A percentile compares a stretch with the other conserved stretches of the same genome.
These are phyloP conservation scores for Tachuris rubrigastra DNA, from an alignment of 2,113 vertebrate species.

Conservation along the genomic window DNA sequence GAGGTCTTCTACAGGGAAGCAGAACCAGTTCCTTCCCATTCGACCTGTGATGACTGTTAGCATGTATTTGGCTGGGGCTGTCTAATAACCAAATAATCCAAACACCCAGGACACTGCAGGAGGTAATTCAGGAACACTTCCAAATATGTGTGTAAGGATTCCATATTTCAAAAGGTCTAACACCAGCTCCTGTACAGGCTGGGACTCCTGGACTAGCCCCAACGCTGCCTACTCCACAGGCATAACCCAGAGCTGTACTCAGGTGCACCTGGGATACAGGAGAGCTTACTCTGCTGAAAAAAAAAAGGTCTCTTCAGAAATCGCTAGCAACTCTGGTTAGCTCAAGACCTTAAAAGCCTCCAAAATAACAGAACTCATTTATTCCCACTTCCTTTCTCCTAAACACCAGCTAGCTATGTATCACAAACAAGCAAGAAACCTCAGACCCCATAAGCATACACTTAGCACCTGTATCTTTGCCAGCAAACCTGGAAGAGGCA, in stretches of 20 bases:
- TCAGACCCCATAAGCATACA: not conserved
- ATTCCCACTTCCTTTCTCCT: not conserved
- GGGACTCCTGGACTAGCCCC: no score
- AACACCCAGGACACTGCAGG: not conserved
- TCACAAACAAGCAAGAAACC: not conserved
- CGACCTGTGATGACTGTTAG: not conserved
- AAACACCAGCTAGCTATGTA: not conserved
- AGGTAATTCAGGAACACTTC: not conserved
- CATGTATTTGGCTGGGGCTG: not conserved
- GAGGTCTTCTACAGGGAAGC: not conserved
- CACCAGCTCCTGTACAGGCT: not conserved
- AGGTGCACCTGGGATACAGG: not conserved
- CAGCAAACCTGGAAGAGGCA: not conserved
- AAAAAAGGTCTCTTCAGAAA: not conserved
- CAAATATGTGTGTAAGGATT: not conserved
- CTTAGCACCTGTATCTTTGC: conserved; percentile 4
- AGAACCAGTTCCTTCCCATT: not conserved
- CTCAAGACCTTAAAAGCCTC: not conserved
- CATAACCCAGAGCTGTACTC: not conserved
- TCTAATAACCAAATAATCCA: not conserved
- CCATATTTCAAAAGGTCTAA: not conserved
- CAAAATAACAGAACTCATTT: not conserved
- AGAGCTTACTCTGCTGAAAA: not conserved
- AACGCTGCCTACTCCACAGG: fast-evolving
- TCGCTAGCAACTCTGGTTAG: not conserved